Evolutionary conservation across 1,140 invertebrate species (phyloP).

Genomic region (Zaprionus ornatus): DNA sequence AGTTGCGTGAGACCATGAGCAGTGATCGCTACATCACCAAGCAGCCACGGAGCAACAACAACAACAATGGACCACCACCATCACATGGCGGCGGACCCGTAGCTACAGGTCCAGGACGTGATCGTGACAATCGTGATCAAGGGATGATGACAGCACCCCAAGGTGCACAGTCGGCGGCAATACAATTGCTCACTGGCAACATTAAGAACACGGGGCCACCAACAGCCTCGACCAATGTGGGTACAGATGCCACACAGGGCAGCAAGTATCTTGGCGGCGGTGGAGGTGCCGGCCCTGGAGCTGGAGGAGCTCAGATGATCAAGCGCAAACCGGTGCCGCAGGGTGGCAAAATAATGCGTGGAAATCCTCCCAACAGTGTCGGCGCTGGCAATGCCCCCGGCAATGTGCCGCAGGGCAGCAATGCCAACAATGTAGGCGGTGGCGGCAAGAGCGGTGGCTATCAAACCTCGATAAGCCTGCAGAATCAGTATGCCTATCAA

Average conservation of each 20-base stretch:
- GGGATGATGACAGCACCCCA: slow-evolving; percentile 60
- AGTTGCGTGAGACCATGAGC: slow-evolving; percentile 76
- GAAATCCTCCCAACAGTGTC: slow-evolving; percentile 62
- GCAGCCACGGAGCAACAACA: slow-evolving; percentile 62
- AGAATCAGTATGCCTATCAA: slow-evolving; percentile 75
- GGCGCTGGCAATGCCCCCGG: slow-evolving; percentile 35
- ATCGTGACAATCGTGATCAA: slow-evolving; percentile 60
- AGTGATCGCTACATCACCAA: slow-evolving; percentile 80
- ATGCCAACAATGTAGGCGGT: slow-evolving; percentile 55
- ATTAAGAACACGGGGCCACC: slow-evolving; percentile 61
- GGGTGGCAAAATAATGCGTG: slow-evolving; percentile 69
- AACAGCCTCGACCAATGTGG: slow-evolving; percentile 42
- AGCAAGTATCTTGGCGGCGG: slow-evolving; percentile 66
- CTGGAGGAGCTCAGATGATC: slow-evolving; percentile 64
- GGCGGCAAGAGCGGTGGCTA: slow-evolving; percentile 62
- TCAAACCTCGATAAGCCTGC: slow-evolving; percentile 71
- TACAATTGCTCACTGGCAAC: slow-evolving; percentile 60
- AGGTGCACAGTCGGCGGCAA: slow-evolving; percentile 62
- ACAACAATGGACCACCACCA: slow-evolving; percentile 71
- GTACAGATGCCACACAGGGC: slow-evolving; percentile 48
- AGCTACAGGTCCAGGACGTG: slow-evolving; percentile 14
- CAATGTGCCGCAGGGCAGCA: slow-evolving; percentile 56
- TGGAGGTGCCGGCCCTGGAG: slow-evolving; percentile 34
- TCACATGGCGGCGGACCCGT: slow-evolving; percentile 49
- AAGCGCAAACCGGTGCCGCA: slow-evolving; percentile 74